Evolutionary conservation across 2,888 invertebrate genomes (phyloP).

Genomic region (Drosophila parthenogenetica): DNA sequence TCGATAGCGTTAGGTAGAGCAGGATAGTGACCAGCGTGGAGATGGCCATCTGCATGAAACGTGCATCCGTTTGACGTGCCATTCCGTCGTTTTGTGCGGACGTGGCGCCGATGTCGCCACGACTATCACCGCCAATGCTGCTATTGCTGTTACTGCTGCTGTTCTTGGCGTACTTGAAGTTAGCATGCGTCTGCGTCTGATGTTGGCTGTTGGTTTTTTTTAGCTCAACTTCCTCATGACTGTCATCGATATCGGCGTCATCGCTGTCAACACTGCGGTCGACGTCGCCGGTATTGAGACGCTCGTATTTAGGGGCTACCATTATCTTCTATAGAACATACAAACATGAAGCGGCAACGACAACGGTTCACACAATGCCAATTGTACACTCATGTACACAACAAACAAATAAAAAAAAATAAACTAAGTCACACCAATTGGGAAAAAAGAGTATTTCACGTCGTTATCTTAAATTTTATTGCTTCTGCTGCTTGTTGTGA

Average conservation of each 20-base stretch:
- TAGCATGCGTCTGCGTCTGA: conserved; percentile 46
- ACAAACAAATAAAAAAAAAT: no score
- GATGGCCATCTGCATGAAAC: conserved; percentile 84
- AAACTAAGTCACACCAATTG: conserved; percentile 1
- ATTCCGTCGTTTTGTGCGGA: conserved; percentile 45
- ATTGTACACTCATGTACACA: no score
- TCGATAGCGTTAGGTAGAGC: conserved; percentile 95
- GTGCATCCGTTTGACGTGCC: conserved; percentile 63
- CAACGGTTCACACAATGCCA: not conserved
- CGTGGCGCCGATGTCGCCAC: conserved; percentile 54
- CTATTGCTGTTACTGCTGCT: conserved; percentile 13
- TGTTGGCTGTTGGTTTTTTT: conserved; percentile 45
- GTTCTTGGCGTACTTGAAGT: conserved; percentile 59
- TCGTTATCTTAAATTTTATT: conserved; percentile 43
- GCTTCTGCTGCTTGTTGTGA: conserved; percentile 5
- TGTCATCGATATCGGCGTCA: conserved; percentile 63
- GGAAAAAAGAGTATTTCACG: conserved; percentile 16
- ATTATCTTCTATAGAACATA: conserved; percentile 63
- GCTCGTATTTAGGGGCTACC: conserved; percentile 82
- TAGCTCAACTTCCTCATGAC: conserved; percentile 81
- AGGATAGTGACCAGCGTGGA: conserved; percentile 87
- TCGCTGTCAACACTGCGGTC: conserved; percentile 33
- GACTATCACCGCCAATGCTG: conserved; percentile 8
- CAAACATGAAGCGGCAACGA: conserved; percentile 5
- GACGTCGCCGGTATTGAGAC: conserved; percentile 70